phyloP scores from a whole-genome alignment of 2,113 vertebrate species.

The Cygnus buccinator region DNA sequence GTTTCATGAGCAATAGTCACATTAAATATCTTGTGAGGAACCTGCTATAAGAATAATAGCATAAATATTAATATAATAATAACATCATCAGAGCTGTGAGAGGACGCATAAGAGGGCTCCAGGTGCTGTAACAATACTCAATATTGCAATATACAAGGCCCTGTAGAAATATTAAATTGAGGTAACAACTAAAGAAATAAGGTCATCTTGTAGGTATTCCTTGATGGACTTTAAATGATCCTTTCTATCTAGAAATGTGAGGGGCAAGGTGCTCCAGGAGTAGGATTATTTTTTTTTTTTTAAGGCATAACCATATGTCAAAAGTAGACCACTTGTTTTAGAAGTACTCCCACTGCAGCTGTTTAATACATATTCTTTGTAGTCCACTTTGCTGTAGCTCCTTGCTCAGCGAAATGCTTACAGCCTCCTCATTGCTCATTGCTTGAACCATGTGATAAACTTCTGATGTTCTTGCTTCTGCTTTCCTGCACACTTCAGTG shows the following conservation, averaged over 20 bases:
- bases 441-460: neutral
- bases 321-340: neutral
- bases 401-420: neutral
- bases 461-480: neutral
- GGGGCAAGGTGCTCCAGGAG: neutral
- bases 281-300: neutral
- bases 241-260: neutral
- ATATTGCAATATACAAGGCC: neutral
- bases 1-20: neutral
- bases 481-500: neutral
- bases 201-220: neutral
- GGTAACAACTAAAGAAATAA: neutral
- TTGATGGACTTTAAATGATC: fast-evolving
- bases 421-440: neutral
- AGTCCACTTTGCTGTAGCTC: neutral
- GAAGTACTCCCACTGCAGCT: neutral
- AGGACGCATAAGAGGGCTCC: neutral
- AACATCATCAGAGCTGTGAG: neutral
- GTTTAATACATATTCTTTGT: neutral
- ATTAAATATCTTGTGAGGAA: neutral
- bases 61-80: neutral
- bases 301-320: neutral
- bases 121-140: neutral
- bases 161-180: neutral
- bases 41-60: neutral